A percentile compares a stretch with the other conserved stretches of the same genome.
These are phyloP conservation scores for Meiosimyza decipiens DNA, from an alignment of 2,888 invertebrate species.

Conservation along the genomic window DNA sequence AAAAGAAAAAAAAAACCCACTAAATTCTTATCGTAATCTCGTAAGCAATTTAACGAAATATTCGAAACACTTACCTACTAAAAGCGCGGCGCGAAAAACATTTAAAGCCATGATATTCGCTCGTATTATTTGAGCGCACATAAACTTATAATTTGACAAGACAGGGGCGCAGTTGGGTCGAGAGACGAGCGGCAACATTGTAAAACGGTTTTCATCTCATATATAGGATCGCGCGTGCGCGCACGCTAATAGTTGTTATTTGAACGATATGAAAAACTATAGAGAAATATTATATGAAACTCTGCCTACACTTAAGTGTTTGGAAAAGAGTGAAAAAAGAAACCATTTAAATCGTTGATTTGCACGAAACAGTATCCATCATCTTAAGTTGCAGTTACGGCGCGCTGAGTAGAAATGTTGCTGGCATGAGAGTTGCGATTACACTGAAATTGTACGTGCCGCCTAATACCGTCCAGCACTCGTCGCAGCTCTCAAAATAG, in stretches of 20 bases:
- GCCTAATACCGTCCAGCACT: too few species aligned
- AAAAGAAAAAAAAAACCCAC: background rate
- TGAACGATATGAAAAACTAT: slow-evolving; percentile 21
- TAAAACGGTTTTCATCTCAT: slow-evolving; percentile 36
- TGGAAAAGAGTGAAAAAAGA: slow-evolving; percentile 12
- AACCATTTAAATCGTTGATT: slow-evolving; percentile 38
- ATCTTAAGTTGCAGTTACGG: slow-evolving; percentile 13
- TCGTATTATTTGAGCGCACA: slow-evolving; percentile 3
- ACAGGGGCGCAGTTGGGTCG: background rate
- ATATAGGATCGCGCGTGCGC: slow-evolving; percentile 55
- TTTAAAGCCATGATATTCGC: background rate
- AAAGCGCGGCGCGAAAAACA: slow-evolving; percentile 21
- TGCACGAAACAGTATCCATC: slow-evolving; percentile 41
- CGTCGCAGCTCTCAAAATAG: background rate
- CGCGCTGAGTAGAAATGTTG: slow-evolving; percentile 4
- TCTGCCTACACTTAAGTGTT: background rate
- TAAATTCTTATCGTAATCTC: slow-evolving; percentile 51
- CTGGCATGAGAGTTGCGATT: background rate
- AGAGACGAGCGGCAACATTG: background rate
- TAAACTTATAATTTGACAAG: slow-evolving; percentile 46
- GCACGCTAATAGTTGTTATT: slow-evolving; percentile 49
- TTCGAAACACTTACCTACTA: slow-evolving; percentile 48
- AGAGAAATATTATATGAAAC: background rate
- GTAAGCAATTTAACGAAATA: slow-evolving; percentile 54
- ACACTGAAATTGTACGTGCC: background rate